Evolutionary conservation across 2,888 invertebrate genomes (phyloP).

Genomic region (Fragum whitleyi): DNA sequence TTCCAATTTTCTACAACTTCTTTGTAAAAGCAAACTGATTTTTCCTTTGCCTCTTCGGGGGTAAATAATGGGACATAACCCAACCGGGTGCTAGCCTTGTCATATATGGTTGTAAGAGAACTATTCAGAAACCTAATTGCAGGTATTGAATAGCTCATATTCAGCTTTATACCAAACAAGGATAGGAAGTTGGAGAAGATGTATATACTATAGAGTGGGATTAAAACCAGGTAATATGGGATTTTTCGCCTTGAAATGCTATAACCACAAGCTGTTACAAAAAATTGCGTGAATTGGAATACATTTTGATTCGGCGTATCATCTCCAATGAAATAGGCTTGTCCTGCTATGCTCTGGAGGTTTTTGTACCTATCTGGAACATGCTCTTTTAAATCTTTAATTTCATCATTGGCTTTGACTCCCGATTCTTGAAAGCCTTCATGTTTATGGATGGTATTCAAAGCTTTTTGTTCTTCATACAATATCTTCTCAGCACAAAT

Average conservation of each 20-base stretch:
- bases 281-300: slow-evolving; percentile 36
- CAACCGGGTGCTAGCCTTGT: slow-evolving; percentile 33
- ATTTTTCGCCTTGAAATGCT: slow-evolving; percentile 2
- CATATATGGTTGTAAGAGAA: slow-evolving; percentile 24
- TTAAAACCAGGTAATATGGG: slow-evolving; percentile 17
- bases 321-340: slow-evolving; percentile 33
- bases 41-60: slow-evolving; percentile 14
- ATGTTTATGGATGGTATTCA: not conserved
- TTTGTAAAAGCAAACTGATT: not conserved
- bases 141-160: slow-evolving; percentile 19
- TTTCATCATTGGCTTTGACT: no score
- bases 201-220: slow-evolving; percentile 21
- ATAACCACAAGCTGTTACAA: slow-evolving; percentile 32
- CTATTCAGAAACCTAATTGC: slow-evolving; percentile 12
- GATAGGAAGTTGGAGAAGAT: slow-evolving; percentile 10
- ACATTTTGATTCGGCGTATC: slow-evolving; percentile 35
- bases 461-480: not conserved
- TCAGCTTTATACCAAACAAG: slow-evolving; percentile 34
- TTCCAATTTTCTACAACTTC: no score
- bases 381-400: not conserved
- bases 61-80: slow-evolving; percentile 44
- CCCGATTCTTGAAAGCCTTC: no score
- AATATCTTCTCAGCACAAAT: slow-evolving; percentile 87
- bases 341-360: not conserved
- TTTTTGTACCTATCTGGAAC: no score